Base-by-base conservation (phyloP, 2,113 vertebrate genomes). In the Hippopotamus amphibius region DNA sequence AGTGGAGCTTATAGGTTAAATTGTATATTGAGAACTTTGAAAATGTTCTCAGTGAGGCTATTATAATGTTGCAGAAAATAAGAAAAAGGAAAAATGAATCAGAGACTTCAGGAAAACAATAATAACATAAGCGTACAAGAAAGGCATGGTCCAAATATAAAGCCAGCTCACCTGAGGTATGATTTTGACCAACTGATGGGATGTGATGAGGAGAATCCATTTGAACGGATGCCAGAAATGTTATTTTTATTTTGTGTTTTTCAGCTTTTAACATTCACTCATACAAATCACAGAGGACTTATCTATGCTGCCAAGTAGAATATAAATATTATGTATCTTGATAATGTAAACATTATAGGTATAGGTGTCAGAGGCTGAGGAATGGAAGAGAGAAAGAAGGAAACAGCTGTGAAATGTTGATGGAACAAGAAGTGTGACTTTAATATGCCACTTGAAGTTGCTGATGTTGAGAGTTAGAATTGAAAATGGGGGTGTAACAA, bases 231-330 rank as follows among this genome's bases (percentile, higher is more conserved):
- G 37, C 5, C 46, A 77, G 76, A 48, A 77, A 79, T 26, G 3
- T 90, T 19, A 77, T 5, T 1, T 1, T 21, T 61, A 76, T 55
- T 59, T 59, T 91, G 50, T 80, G 15, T 13, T 88, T 90, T 97
- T 89, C 30, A 79, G 12, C 15, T 68, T 89, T 95, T 82, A 77
- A 74, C 79, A 57, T 92, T 72, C 48, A 63, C 30, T 37, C 0
- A 3, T 71, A 41, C 81, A 82, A 65, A 37, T 61, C 53, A 66
- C 10, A 21, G 69, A 79, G 28, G 16, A 80, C 59, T 93, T 69
- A 19, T 26, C 50, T 81, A 9, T 89, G 77, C n/a, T 95, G 66
- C 79, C 16, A 81, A 92, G 94, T 24, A 92, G 37, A 90, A 85
- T 81, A 24, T 24, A 83, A 69, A 48, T 22, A 37, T 69, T 88